phyloP scores from a whole-genome alignment of 1,140 invertebrate genomes.

The Lepidotrigona ventralis region DNA sequence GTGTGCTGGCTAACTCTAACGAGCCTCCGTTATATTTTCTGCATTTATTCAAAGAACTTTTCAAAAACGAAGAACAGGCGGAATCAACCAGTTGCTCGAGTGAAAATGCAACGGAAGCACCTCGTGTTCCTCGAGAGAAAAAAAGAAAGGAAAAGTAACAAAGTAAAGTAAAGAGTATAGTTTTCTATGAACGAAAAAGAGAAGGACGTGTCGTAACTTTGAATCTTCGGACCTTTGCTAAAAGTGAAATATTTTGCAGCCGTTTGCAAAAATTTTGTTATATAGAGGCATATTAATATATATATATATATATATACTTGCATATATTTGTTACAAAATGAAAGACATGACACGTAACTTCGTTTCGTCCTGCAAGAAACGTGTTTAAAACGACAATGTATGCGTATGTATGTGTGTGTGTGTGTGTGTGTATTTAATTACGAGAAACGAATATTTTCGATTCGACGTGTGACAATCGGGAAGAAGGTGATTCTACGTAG shows the following conservation, averaged over 20 bases:
- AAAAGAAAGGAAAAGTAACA: slow-evolving; percentile 6
- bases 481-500: too few species aligned
- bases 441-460: neutral
- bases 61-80: neutral
- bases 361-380: neutral
- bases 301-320: neutral
- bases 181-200: slow-evolving; percentile 8
- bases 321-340: slow-evolving; percentile 24
- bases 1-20: neutral
- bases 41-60: slow-evolving; percentile 43
- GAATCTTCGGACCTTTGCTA: neutral
- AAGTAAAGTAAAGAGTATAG: neutral
- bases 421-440: neutral
- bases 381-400: neutral
- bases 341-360: neutral
- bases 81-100: neutral
- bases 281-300: neutral
- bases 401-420: too few species aligned
- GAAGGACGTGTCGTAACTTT: neutral
- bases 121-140: neutral
- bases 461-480: neutral
- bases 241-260: slow-evolving; percentile 12
- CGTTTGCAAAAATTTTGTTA: slow-evolving; percentile 7
- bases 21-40: slow-evolving; percentile 32
- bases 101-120: neutral